Conservation (phyloP, 2,113 vertebrate species). For the Syngnathoides biaculeatus region DNA sequence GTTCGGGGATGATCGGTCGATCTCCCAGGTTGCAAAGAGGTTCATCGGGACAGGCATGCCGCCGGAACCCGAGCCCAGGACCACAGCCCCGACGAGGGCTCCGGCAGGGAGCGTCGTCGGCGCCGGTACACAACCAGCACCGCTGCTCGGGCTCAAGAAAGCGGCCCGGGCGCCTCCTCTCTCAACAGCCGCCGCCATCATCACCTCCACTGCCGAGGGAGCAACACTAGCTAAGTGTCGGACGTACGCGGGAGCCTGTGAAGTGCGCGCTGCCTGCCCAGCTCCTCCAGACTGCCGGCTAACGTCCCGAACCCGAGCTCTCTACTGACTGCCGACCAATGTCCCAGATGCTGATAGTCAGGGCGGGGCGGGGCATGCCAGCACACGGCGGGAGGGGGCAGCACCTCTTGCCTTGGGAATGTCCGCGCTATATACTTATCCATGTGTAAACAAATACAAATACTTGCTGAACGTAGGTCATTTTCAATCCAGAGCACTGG, state of each 20-base stretch:
- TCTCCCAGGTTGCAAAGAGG: slow-evolving; percentile 80
- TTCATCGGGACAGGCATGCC: slow-evolving; percentile 77
- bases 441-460: background rate
- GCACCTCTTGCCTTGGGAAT: slow-evolving; percentile 27
- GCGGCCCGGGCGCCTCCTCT: slow-evolving; percentile 76
- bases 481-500: background rate
- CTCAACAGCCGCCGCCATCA: slow-evolving; percentile 78
- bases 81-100: slow-evolving; percentile 52
- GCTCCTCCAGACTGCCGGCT: slow-evolving; percentile 50
- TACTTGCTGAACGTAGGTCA: background rate
- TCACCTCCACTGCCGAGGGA: slow-evolving; percentile 67
- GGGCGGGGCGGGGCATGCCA: slow-evolving; percentile 59
- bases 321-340: slow-evolving; percentile 7
- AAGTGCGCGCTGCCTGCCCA: slow-evolving; percentile 32
- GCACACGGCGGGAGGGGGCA: slow-evolving; percentile 49
- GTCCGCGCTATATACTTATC: background rate
- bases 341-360: slow-evolving; percentile 45
- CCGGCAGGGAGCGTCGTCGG: slow-evolving; percentile 58
- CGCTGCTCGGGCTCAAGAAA: slow-evolving; percentile 73
- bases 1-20: slow-evolving; percentile 79
- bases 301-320: slow-evolving; percentile 2
- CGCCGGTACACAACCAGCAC: slow-evolving; percentile 57
- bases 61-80: slow-evolving; percentile 56
- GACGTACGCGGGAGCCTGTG: slow-evolving; percentile 59
- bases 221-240: slow-evolving; percentile 67